Conservation (phyloP, 2,113 vertebrate genomes). For the Nannospalax galili region DNA sequence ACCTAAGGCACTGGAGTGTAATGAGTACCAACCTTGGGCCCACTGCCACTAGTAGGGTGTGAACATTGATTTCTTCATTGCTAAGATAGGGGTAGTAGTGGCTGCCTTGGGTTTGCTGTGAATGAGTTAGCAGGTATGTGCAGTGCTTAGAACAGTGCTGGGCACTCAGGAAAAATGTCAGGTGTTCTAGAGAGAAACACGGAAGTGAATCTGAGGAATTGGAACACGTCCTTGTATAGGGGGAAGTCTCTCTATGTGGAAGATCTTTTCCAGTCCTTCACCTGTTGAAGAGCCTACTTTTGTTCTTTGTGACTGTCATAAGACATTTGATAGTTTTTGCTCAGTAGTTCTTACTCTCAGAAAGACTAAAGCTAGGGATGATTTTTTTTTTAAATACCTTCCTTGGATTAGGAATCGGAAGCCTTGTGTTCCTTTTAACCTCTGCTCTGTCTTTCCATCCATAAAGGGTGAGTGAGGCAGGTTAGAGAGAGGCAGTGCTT, state of each 20-base stretch:
- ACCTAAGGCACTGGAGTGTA: accelerated
- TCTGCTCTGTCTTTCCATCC: neutral
- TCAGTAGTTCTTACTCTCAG: neutral
- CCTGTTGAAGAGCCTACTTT: neutral
- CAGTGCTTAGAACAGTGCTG: neutral
- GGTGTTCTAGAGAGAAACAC: neutral
- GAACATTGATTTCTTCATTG: neutral
- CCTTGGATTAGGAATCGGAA: neutral
- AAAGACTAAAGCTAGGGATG: neutral
- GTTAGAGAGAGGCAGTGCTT: neutral
- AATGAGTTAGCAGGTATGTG: neutral
- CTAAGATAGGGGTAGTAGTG: neutral
- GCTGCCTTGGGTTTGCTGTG: neutral
- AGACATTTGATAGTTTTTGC: neutral
- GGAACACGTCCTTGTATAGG: neutral
- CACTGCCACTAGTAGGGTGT: neutral
- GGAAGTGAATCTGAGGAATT: neutral
- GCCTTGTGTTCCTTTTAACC: neutral
- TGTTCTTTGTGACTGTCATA: neutral
- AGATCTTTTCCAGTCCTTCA: constrained; percentile 31
- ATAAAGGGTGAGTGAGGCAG: neutral
- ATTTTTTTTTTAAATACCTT: neutral
- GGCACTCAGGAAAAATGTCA: neutral
- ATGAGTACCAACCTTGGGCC: neutral
- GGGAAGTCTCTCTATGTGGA: neutral